Conservation (phyloP, 2,113 vertebrate species). For the Pitta sordida region DNA sequence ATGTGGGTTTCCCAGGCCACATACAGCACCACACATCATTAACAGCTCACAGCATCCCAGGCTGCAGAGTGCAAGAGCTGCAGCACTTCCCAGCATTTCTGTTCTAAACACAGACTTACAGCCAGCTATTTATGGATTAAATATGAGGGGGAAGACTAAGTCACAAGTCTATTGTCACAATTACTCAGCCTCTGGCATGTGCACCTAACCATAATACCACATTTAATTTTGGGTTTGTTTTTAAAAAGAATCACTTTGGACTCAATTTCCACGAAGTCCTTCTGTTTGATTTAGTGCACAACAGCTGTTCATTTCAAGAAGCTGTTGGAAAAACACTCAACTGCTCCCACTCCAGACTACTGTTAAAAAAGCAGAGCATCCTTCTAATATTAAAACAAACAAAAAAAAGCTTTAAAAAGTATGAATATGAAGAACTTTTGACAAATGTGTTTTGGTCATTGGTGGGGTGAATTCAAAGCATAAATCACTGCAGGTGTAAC, state of each 20-base stretch:
- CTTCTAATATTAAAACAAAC: not conserved
- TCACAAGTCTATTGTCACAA: not conserved
- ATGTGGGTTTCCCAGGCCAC: fast-evolving
- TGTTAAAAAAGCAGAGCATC: not conserved
- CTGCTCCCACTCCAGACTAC: not conserved
- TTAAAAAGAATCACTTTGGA: not conserved
- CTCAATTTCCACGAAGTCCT: not conserved
- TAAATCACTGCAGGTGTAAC: not conserved
- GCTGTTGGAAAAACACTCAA: not conserved
- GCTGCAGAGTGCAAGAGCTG: not conserved
- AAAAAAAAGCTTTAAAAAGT: not conserved
- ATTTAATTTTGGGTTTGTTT: not conserved
- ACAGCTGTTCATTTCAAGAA: slow-evolving; percentile 23
- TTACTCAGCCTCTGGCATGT: not conserved
- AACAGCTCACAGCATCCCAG: not conserved
- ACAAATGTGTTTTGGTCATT: not conserved
- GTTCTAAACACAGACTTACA: not conserved
- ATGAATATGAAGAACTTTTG: not conserved
- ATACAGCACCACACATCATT: fast-evolving
- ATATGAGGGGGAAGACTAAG: not conserved
- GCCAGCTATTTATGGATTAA: not conserved
- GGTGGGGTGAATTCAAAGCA: not conserved
- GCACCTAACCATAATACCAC: not conserved
- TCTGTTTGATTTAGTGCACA: not conserved
- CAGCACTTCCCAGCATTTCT: not conserved